Conservation (phyloP, 2,888 invertebrate genomes). For the Caenorhabditis doughertyi region DNA sequence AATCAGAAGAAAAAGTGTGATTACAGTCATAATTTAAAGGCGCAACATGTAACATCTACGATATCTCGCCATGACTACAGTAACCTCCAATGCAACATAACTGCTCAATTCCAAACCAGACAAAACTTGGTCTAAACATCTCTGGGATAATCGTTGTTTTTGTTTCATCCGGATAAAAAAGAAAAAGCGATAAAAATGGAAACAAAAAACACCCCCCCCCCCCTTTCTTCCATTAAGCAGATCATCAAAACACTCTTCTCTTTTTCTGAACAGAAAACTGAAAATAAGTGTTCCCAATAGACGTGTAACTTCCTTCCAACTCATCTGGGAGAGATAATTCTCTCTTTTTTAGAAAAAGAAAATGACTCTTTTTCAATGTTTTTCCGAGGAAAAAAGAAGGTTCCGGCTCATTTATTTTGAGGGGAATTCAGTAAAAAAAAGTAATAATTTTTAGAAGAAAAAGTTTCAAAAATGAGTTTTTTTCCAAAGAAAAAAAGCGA, state of each 20-base stretch:
- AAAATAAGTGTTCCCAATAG: conserved; percentile 12
- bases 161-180: too few relatives aligned
- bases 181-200: too few relatives aligned
- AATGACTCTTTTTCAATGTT: neutral
- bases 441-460: neutral
- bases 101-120: too few relatives aligned
- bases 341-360: neutral
- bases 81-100: too few relatives aligned
- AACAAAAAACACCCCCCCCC: neutral
- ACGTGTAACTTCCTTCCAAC: neutral
- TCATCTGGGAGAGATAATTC: conserved; percentile 29
- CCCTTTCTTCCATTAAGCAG: neutral
- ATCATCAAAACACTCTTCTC: conserved; percentile 13
- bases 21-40: too few relatives aligned
- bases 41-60: too few relatives aligned
- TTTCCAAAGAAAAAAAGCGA: conserved; percentile 1
- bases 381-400: neutral
- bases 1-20: too few relatives aligned
- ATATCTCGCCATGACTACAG: too few relatives aligned
- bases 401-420: conserved; percentile 12
- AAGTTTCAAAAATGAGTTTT: neutral
- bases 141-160: too few relatives aligned
- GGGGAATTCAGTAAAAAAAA: neutral
- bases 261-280: too few relatives aligned
- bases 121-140: too few relatives aligned